These are phyloP conservation scores for Rhingia rostrata DNA, from an alignment of 2,888 invertebrate species.

Conservation along the genomic window DNA sequence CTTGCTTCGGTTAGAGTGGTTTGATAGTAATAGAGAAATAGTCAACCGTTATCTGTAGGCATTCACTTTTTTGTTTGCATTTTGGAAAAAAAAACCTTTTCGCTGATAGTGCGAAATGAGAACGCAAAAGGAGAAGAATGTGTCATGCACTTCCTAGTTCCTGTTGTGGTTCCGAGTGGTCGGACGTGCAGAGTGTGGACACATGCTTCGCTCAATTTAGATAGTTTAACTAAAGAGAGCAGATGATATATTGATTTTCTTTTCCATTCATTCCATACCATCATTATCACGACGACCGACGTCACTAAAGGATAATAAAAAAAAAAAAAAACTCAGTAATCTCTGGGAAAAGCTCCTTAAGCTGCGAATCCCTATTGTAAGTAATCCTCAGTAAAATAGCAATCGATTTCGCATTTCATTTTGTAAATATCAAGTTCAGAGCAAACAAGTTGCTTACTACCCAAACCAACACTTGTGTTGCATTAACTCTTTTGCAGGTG, in stretches of 20 bases:
- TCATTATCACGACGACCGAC: background rate
- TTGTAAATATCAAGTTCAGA: slow-evolving; percentile 60
- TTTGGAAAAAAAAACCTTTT: slow-evolving; percentile 57
- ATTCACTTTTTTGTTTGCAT: slow-evolving; percentile 19
- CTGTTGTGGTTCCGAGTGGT: slow-evolving; percentile 42
- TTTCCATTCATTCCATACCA: background rate
- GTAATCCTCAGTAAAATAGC: slow-evolving; percentile 36
- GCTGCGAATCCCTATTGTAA: slow-evolving; percentile 32
- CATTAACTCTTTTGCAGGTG: slow-evolving; percentile 47
- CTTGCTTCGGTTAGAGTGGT: slow-evolving; percentile 7
- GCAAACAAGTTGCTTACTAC: slow-evolving; percentile 31
- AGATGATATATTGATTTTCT: background rate
- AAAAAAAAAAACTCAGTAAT: slow-evolving; percentile 49
- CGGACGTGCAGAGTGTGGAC: slow-evolving; percentile 36
- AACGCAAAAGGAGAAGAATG: slow-evolving; percentile 36
- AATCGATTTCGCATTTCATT: slow-evolving; percentile 59
- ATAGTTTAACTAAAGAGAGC: background rate
- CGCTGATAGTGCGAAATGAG: slow-evolving; percentile 61
- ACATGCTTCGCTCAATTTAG: slow-evolving; percentile 46
- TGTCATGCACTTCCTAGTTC: slow-evolving; percentile 61
- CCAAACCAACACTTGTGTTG: background rate
- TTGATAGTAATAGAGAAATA: slow-evolving; percentile 53
- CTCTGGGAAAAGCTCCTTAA: slow-evolving; percentile 36
- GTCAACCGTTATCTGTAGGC: slow-evolving; percentile 59
- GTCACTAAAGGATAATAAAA: background rate